Conservation (phyloP, 2,113 vertebrate species). For the Crotophaga sulcirostris region DNA sequence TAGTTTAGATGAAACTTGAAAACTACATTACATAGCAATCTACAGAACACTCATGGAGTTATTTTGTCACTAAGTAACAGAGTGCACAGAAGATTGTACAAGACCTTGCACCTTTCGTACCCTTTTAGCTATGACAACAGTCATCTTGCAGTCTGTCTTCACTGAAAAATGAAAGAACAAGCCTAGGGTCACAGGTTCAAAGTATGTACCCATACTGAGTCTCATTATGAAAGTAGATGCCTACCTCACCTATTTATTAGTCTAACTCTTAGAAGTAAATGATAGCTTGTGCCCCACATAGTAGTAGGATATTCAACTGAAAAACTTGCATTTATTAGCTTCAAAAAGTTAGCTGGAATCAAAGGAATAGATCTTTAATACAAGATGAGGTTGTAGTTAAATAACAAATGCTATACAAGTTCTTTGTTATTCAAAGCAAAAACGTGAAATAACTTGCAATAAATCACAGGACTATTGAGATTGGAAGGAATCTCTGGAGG, state of each 20-base stretch:
- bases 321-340: not conserved
- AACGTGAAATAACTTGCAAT: not conserved
- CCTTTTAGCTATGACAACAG: not conserved
- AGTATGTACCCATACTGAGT: rapidly evolving
- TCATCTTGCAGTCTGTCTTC: not conserved
- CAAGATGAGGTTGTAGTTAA: not conserved
- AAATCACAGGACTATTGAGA: not conserved
- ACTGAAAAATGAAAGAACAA: not conserved
- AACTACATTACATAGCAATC: not conserved
- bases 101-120: not conserved
- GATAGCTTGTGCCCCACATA: not conserved
- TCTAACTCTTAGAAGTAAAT: not conserved
- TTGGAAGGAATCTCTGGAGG: not conserved
- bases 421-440: not conserved
- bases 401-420: not conserved
- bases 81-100: not conserved
- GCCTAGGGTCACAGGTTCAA: not conserved
- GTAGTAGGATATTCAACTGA: not conserved
- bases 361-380: not conserved
- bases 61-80: not conserved
- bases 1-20: not conserved
- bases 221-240: not conserved
- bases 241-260: not conserved
- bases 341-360: not conserved
- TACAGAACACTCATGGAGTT: not conserved